Conservation (phyloP, 2,113 vertebrate genomes). For the Potamarius usumacintae region DNA sequence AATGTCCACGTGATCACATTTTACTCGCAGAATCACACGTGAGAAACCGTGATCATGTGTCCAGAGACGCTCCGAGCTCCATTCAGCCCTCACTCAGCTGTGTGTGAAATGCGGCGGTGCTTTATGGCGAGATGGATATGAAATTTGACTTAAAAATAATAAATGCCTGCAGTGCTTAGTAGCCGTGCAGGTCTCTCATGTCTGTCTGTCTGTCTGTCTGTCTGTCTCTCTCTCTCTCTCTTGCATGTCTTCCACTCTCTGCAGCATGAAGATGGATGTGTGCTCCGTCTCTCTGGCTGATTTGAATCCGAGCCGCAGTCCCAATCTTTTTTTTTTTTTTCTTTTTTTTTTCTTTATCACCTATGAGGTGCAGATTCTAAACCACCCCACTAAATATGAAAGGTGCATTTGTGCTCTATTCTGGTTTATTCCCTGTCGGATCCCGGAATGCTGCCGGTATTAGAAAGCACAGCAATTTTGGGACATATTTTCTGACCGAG, state of each 20-base stretch:
- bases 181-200: background rate
- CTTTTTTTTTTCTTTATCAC: conserved; percentile 60
- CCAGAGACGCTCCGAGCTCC: background rate
- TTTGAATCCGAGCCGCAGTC: conserved; percentile 60
- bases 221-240: background rate
- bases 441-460: conserved; percentile 58
- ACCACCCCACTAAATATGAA: conserved; percentile 56
- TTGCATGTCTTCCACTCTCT: conserved; percentile 39
- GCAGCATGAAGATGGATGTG: conserved; percentile 59
- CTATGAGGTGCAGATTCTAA: conserved; percentile 59
- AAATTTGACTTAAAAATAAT: conserved; percentile 34
- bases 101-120: conserved; percentile 4
- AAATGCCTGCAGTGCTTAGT: conserved; percentile 17
- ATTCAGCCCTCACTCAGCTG: background rate
- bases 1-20: background rate
- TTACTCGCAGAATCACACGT: background rate
- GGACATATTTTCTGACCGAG: conserved; percentile 62
- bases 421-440: conserved; percentile 53
- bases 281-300: conserved; percentile 57
- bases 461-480: conserved; percentile 60
- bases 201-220: background rate
- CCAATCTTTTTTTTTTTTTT: conserved; percentile 51
- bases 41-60: background rate
- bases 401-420: conserved; percentile 61
- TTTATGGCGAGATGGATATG: conserved; percentile 19